Conservation (phyloP, 2,113 vertebrate species). For the Odobenus rosmarus region DNA sequence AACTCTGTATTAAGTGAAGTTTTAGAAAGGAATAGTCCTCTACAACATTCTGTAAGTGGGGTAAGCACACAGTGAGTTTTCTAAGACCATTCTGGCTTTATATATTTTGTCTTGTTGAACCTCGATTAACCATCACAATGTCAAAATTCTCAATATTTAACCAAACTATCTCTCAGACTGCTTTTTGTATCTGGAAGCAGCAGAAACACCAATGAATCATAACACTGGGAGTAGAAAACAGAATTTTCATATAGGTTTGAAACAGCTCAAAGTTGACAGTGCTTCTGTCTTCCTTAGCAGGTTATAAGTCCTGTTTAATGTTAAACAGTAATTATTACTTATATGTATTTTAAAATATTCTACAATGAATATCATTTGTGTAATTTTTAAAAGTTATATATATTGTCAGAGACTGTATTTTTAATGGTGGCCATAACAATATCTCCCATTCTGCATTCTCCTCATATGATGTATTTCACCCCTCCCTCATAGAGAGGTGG, state of each 20-base stretch:
- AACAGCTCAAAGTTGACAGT: neutral
- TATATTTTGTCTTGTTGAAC: conserved; percentile 29
- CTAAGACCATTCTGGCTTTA: neutral
- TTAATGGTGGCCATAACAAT: neutral
- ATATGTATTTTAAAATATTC: neutral
- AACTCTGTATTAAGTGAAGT: conserved; percentile 38
- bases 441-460: conserved; percentile 3
- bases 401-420: neutral
- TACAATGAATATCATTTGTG: neutral
- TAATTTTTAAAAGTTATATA: neutral
- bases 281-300: neutral
- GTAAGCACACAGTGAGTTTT: conserved; percentile 34
- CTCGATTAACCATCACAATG: conserved; percentile 1
- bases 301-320: conserved; percentile 7
- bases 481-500: neutral
- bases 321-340: conserved; percentile 9
- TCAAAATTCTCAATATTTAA: conserved; percentile 52
- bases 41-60: neutral
- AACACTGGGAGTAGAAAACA: conserved; percentile 24
- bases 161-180: neutral
- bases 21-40: conserved; percentile 42
- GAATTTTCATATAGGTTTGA: neutral
- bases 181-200: neutral
- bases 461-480: neutral
- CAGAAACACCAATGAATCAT: neutral